A percentile compares a stretch with the other conserved stretches of the same genome.
phyloP scores from a whole-genome alignment of 2,888 invertebrate genomes.

The Mesorhabditis spiculigera region DNA sequence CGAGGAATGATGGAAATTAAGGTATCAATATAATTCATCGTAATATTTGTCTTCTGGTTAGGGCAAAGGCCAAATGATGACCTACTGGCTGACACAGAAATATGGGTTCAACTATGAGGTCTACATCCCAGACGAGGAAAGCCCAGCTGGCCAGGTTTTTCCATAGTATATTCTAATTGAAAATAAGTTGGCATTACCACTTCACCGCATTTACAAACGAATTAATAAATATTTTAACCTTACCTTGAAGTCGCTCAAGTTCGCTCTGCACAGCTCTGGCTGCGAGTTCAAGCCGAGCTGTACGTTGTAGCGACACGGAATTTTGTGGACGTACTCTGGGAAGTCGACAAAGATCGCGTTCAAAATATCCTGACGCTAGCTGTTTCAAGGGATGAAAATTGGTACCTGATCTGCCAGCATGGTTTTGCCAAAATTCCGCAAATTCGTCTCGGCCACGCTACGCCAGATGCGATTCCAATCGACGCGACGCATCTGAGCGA shows the following conservation, averaged over 20 bases:
- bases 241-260: background rate
- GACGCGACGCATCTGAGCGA: slow-evolving; percentile 70
- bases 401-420: slow-evolving; percentile 78
- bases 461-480: slow-evolving; percentile 78
- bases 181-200: no score
- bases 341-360: slow-evolving; percentile 82
- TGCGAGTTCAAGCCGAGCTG: slow-evolving; percentile 71
- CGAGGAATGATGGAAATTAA: background rate
- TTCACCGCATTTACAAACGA: no score
- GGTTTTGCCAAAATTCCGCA: slow-evolving; percentile 71
- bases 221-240: no score
- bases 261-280: slow-evolving; percentile 54
- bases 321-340: slow-evolving; percentile 71
- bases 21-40: no score
- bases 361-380: slow-evolving; percentile 84
- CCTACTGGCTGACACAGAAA: background rate
- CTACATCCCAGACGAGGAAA: background rate
- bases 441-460: slow-evolving; percentile 72
- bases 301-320: slow-evolving; percentile 86
- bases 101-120: background rate
- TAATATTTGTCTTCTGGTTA: no score
- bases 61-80: background rate
- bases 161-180: no score
- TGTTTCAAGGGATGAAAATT: no score
- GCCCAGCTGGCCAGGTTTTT: no score